Conservation (phyloP, 2,888 invertebrate species). For the Neelides folsomi region DNA sequence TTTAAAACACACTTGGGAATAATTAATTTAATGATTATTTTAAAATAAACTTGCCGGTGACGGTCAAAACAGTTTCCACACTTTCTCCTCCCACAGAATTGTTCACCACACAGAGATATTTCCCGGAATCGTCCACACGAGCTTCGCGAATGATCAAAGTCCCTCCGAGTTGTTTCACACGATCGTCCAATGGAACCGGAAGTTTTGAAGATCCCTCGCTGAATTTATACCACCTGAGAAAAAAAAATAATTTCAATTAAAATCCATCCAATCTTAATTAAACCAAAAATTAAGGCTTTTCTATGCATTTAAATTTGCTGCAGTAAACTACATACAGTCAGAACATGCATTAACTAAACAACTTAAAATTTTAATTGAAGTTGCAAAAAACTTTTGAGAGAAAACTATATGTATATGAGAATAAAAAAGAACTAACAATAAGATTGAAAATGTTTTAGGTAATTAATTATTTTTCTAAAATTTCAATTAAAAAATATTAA, state of each 20-base stretch:
- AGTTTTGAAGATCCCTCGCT: constrained; percentile 75
- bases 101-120: constrained; percentile 85
- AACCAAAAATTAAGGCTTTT: background rate
- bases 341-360: no score
- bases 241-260: constrained; percentile 8
- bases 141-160: constrained; percentile 85
- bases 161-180: constrained; percentile 83
- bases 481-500: background rate
- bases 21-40: background rate
- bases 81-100: constrained; percentile 86
- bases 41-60: constrained; percentile 47
- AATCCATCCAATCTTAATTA: background rate
- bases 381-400: no score
- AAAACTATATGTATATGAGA: no score
- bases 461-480: no score
- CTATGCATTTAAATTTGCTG: no score
- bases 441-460: no score
- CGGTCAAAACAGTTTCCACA: constrained; percentile 80
- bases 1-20: background rate
- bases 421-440: no score
- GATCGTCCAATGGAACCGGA: constrained; percentile 75
- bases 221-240: constrained; percentile 88
- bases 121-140: constrained; percentile 81
- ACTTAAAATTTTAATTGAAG: no score
- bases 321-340: no score